These are phyloP conservation scores for Dasyornis broadbenti DNA, from an alignment of 2,113 vertebrate species.

Conservation along the genomic window DNA sequence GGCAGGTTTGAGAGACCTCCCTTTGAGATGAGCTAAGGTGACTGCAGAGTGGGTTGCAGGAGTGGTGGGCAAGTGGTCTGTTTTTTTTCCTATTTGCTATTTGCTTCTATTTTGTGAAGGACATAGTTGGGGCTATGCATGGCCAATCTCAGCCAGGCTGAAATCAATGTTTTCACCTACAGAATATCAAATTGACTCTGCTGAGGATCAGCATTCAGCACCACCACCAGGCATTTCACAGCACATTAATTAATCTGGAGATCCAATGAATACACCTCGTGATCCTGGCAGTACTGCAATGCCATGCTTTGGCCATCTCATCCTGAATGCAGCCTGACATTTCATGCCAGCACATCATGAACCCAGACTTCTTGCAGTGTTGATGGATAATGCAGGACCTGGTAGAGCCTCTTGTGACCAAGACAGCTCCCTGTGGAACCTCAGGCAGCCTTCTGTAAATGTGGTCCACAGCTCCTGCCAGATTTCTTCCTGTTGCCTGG, in stretches of 20 bases:
- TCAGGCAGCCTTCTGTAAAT: not conserved
- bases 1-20: not conserved
- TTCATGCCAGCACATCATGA: not conserved
- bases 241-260: not conserved
- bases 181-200: not conserved
- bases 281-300: not conserved
- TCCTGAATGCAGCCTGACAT: not conserved
- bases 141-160: not conserved
- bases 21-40: not conserved
- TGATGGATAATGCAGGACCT: not conserved
- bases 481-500: not conserved
- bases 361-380: not conserved
- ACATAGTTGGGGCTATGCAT: not conserved
- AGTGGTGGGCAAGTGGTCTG: not conserved
- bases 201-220: not conserved
- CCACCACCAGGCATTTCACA: not conserved
- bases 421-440: not conserved
- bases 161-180: not conserved
- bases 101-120: not conserved
- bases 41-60: not conserved
- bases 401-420: not conserved
- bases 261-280: fast-evolving
- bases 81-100: not conserved
- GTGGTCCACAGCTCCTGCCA: not conserved
- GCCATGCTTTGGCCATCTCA: not conserved